Evolutionary conservation across 2,113 vertebrate genomes (phyloP).

Genomic region (Neoarius graeffei): DNA sequence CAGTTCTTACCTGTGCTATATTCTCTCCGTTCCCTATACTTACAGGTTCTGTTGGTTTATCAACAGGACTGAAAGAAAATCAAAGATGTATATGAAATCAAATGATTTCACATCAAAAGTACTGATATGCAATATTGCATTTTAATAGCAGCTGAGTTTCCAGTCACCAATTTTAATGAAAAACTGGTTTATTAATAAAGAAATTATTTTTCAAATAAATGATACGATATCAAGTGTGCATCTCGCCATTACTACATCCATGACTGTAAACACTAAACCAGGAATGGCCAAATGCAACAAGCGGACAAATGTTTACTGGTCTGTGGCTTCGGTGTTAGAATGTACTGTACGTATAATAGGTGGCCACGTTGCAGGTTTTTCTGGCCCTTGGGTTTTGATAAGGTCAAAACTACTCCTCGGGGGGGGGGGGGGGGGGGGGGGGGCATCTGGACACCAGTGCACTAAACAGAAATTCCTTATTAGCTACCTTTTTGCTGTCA

Average conservation of each 20-base stretch:
- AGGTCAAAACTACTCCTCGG: too few relatives aligned
- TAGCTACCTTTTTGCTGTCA: background rate
- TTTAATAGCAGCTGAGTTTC: background rate
- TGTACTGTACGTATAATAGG: background rate
- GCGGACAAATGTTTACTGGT: background rate
- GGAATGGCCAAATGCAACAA: background rate
- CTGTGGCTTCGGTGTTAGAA: background rate
- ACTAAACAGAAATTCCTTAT: background rate
- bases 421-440: too few relatives aligned
- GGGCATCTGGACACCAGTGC: background rate
- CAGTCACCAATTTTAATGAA: background rate
- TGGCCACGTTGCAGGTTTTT: background rate
- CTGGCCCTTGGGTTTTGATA: background rate
- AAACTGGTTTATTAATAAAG: background rate
- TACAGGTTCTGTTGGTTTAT: constrained; percentile 93
- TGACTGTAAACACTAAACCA: background rate
- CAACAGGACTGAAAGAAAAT: constrained; percentile 84
- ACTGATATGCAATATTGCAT: background rate
- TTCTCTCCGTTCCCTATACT: constrained; percentile 95
- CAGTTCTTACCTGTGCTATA: constrained; percentile 86
- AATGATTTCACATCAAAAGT: background rate
- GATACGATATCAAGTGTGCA: background rate
- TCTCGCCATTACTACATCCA: background rate
- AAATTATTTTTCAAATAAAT: background rate
- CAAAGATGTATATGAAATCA: background rate